Conservation (phyloP, 2,113 vertebrate species). For the Symphodus melops region DNA sequence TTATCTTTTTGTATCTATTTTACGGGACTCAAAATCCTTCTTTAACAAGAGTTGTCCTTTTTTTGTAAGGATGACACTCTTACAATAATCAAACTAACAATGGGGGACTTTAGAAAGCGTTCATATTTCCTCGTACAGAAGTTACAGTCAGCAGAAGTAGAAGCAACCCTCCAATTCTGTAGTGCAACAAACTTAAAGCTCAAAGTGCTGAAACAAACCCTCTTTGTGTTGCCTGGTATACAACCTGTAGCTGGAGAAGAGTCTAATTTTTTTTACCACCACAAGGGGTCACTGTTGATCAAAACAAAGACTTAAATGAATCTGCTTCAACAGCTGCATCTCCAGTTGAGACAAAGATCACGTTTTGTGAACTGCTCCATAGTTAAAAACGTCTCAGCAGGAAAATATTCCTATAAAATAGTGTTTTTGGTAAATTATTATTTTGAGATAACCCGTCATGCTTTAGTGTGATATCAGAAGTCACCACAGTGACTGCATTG, state of each 20-base stretch:
- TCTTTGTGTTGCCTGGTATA: not conserved
- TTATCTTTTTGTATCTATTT: not conserved
- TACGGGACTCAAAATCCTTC: not conserved
- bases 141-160: too few species aligned
- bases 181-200: too few species aligned
- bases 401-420: too few species aligned
- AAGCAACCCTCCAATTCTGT: too few species aligned
- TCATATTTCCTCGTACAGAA: not conserved
- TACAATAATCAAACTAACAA: not conserved
- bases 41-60: not conserved
- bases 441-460: too few species aligned
- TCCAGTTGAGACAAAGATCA: not conserved
- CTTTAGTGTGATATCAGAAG: too few species aligned
- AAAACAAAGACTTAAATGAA: not conserved
- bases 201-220: not conserved
- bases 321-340: not conserved
- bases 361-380: too few species aligned
- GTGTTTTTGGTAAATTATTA: too few species aligned
- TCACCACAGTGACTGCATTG: too few species aligned
- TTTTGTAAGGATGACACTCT: not conserved
- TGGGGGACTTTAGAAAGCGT: not conserved
- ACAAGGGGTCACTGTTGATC: slow-evolving; percentile 17
- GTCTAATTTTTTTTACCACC: slow-evolving; percentile 5
- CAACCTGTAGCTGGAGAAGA: not conserved
- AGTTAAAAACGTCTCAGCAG: too few species aligned